These are phyloP conservation scores for Cerceris rybyensis DNA, from an alignment of 2,888 invertebrate genomes.

Conservation along the genomic window DNA sequence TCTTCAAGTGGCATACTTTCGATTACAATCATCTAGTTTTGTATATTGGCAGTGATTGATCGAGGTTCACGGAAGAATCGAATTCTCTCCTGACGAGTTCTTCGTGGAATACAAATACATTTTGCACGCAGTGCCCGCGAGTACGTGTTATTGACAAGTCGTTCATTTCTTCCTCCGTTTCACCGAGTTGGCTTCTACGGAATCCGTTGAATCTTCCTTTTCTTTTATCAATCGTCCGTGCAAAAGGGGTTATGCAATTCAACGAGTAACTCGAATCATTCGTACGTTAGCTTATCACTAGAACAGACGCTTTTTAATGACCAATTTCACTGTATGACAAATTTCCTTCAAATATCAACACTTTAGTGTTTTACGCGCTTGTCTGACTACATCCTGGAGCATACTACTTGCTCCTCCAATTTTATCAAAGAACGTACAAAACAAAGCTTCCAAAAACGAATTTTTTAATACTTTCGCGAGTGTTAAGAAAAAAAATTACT, in stretches of 20 bases:
- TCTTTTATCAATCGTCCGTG: too few relatives aligned
- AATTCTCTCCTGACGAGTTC: conserved; percentile 24
- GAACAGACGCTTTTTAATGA: too few relatives aligned
- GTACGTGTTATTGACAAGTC: conserved; percentile 15
- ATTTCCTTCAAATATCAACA: too few relatives aligned
- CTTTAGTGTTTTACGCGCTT: neutral
- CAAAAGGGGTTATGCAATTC: too few relatives aligned
- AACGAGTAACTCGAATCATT: too few relatives aligned
- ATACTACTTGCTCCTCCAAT: conserved; percentile 23
- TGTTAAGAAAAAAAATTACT: neutral
- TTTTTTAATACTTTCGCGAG: neutral
- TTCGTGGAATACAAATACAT: conserved; percentile 18
- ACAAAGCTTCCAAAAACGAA: neutral
- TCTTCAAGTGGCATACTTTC: too few relatives aligned
- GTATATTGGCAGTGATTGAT: conserved; percentile 27
- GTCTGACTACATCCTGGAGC: conserved; percentile 23
- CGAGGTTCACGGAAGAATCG: conserved; percentile 27
- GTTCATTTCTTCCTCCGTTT: neutral
- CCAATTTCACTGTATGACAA: too few relatives aligned
- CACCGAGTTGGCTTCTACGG: neutral
- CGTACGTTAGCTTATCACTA: too few relatives aligned
- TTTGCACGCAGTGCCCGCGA: conserved; percentile 29
- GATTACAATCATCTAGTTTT: too few relatives aligned
- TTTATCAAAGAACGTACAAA: neutral
- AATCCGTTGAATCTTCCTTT: too few relatives aligned